Evolutionary conservation across 2,888 invertebrate genomes (phyloP).

Genomic region (Alitta virens): DNA sequence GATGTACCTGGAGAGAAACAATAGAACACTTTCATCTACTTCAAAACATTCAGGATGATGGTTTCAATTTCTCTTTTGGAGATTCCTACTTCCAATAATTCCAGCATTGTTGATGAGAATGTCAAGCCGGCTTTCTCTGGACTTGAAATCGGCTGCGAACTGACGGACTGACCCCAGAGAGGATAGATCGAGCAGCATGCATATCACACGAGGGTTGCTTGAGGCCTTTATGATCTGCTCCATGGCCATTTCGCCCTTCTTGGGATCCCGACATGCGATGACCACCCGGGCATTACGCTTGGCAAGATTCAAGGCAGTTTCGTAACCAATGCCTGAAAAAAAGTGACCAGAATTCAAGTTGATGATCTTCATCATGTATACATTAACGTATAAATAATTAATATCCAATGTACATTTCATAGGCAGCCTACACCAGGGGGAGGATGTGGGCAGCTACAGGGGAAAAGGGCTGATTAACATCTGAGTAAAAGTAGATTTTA

Average conservation of each 20-base stretch:
- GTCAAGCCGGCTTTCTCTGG: constrained; percentile 43
- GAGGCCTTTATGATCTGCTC: constrained; percentile 65
- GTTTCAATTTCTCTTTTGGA: no score
- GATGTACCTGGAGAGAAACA: no score
- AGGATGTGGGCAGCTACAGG: no score
- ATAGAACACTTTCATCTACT: no score
- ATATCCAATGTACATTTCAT: no score
- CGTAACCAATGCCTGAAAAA: constrained; percentile 73
- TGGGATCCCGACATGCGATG: constrained; percentile 74
- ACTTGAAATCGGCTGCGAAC: constrained; percentile 22
- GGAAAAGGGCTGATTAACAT: no score
- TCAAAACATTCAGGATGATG: no score
- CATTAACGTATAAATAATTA: no score
- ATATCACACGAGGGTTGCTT: constrained; percentile 58
- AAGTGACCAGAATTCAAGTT: no score
- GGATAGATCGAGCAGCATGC: constrained; percentile 28
- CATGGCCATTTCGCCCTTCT: constrained; percentile 67
- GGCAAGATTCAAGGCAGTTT: constrained; percentile 74
- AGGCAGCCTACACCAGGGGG: no score
- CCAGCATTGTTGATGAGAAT: constrained; percentile 54
- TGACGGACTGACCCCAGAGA: constrained; percentile 26
- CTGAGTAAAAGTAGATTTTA: no score
- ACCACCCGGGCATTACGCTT: constrained; percentile 60
- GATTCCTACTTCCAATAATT: constrained; percentile 44
- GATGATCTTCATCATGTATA: no score